A percentile compares a stretch with the other conserved stretches of the same genome.
These are phyloP conservation scores for Ctenochaetus hawaiiensis DNA, from an alignment of 2,797 vertebrate genomes.

Conservation along the genomic window DNA sequence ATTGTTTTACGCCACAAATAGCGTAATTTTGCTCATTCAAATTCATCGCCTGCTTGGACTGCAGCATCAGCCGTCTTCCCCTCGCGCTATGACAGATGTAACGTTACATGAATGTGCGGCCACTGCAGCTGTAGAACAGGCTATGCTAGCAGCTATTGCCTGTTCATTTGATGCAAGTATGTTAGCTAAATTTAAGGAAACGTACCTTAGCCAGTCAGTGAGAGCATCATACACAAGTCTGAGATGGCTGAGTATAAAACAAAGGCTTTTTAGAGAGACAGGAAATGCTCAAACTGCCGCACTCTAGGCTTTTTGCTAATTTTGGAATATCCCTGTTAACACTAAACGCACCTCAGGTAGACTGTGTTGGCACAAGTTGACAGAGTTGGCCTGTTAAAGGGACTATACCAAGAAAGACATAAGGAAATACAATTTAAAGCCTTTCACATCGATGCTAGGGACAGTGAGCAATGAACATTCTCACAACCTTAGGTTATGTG, in stretches of 20 bases:
- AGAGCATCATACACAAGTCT: neutral
- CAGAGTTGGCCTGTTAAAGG: conserved; percentile 42
- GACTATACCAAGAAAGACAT: conserved; percentile 7
- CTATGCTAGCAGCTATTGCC: conserved; percentile 48
- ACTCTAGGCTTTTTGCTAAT: neutral
- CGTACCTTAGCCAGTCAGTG: neutral
- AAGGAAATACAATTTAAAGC: neutral
- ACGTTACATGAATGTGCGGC: conserved; percentile 44
- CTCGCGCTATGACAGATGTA: conserved; percentile 67
- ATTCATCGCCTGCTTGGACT: conserved; percentile 41
- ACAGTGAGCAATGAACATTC: neutral
- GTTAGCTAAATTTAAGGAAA: conserved; percentile 21
- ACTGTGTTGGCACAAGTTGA: conserved; percentile 36
- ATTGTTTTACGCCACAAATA: neutral
- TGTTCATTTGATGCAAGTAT: neutral
- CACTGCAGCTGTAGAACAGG: conserved; percentile 68
- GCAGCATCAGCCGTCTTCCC: conserved; percentile 57
- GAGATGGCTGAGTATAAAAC: neutral
- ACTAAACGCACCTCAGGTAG: conserved; percentile 18
- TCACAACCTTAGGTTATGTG: conserved; percentile 10
- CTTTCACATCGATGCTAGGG: neutral
- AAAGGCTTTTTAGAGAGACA: neutral
- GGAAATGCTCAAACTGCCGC: neutral
- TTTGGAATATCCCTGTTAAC: neutral
- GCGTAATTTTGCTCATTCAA: conserved; percentile 7